Evolutionary conservation across 2,113 vertebrate genomes (phyloP), one percentile per base, ranked within the genome.

Genomic region (Protobothrops flavoviridis): DNA sequence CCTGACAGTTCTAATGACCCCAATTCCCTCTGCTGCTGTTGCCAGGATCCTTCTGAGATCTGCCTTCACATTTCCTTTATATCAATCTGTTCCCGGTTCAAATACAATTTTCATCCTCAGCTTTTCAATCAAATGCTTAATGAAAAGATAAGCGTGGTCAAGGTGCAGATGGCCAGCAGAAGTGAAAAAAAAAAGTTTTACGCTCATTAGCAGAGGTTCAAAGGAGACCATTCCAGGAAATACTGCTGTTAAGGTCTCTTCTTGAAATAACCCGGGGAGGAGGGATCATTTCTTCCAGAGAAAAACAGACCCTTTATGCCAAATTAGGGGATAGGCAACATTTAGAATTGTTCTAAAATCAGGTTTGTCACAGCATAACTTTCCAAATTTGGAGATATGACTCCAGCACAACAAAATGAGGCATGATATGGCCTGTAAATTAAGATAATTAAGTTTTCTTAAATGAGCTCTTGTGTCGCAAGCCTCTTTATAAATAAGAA

Each of bases 181-280:
- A 94, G 92, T 90, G 33, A 21, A 39, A 64, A 64, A 74, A 45
- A 92, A 92, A 92, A 1, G 43, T 92, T 91, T 90, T 93, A 87
- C 43, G 95, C 15, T 94, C 69, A 91, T 93, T 93, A 93, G 74
- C 85, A 81, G 45, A 53, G 53, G 90, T 87, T 94, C 11, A 53
- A 85, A 74, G 89, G 92, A 43, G 33, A 43, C 59, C 55, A 39
- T 87, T 93, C 93, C n/a, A 91, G 0, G 93, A 53, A 33, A 56
- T 15, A 24, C 9, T 10, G 12, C 11, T 93, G 69, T 59, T 95
- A n/a, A 3, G 24, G 0, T 1, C 87, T 94, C 89, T 94, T 56
- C 53, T 56, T 39, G 87, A 88, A 74, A 87, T 21, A 29, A 55
- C 10, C 7, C 11, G 93, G 17, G 43, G 39, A 39, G 39, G 55